These are phyloP conservation scores for Sarcophaga rosellei DNA, from an alignment of 2,888 invertebrate species.

Conservation along the genomic window DNA sequence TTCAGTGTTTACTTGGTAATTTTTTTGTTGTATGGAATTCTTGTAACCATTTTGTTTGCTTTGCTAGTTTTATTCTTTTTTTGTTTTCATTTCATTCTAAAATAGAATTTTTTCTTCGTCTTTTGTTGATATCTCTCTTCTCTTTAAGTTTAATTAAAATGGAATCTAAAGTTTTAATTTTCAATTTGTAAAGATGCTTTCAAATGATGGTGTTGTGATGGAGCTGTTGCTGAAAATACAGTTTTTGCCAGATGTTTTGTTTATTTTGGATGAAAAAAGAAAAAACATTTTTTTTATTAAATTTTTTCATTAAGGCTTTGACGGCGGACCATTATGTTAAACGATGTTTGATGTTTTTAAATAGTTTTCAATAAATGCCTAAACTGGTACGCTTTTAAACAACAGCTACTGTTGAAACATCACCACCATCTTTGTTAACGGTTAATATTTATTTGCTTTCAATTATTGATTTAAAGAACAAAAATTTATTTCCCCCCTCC, in stretches of 20 bases:
- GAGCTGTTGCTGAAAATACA: neutral
- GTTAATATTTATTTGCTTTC: too few species aligned
- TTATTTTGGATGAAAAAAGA: neutral
- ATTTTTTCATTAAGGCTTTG: neutral
- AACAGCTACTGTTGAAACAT: too few species aligned
- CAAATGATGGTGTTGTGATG: neutral
- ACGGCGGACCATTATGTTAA: too few species aligned
- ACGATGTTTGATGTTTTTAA: too few species aligned
- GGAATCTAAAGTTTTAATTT: constrained; percentile 45
- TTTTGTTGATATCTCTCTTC: neutral
- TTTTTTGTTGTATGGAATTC: neutral
- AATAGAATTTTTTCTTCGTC: neutral
- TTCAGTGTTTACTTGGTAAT: too few species aligned
- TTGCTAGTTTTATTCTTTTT: neutral
- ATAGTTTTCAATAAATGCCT: too few species aligned
- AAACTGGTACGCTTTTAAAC: too few species aligned
- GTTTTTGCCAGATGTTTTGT: neutral
- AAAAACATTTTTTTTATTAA: neutral
- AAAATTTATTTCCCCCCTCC: too few species aligned
- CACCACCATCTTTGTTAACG: too few species aligned
- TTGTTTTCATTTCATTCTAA: too few species aligned
- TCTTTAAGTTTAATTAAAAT: constrained; percentile 54
- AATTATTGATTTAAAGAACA: too few species aligned
- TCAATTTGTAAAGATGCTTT: neutral
- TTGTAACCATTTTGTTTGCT: neutral